Evolutionary conservation across 1,140 invertebrate genomes (phyloP), one percentile per base, ranked within the genome.

Genomic region (Lepidurus couesii): DNA sequence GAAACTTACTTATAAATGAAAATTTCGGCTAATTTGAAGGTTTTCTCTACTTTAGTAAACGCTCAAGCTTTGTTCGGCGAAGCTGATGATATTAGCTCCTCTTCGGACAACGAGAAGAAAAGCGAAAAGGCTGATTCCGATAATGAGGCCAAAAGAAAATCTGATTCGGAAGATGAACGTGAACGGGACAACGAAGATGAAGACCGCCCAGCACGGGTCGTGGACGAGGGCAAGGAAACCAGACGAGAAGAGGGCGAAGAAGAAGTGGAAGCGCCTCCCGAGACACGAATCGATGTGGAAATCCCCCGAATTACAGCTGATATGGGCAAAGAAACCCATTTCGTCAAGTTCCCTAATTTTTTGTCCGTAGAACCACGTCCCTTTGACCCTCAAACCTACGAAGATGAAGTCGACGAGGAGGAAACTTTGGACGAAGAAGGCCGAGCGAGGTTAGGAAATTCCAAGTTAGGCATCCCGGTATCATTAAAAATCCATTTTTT

Each of bases 401-500:
- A 99, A 87, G 97, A 99, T 88, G 98, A 99, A 88, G 96, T 99
- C 81, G 97, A 99, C 84, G 98, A 99, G 83, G 97, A 99, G 85
- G 97, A 99, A 86, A 95, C 96, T 0, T 87, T 98, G 75, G 97
- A 99, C 85, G 98, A 99, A 84, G 98, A 99, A 88, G 98, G 98
- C 82, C 87, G 96, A 80, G 93, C 94, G n/a, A 90, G 92, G 88
- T 65, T n/a, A 4, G 6, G 1, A n/a, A 13, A 7, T 16, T 75
- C 44, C n/a, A 1, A 3, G 34, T 34, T 34, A 34, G 34, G 34
- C 3, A 34, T 34, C 34, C 34, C 3, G 34, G 21, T 65, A 78
- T 75, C 0, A 7, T 8, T 44, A 7, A 75, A 77, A 44, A 75
- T 1, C 6, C 73, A 0, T 74, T 45, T 42, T 65, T 65, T 45